Percentiles rank a stretch among this genome's conserved stretches.
phyloP scores from a whole-genome alignment of 2,113 vertebrate genomes.

The Clarias batrachus region DNA sequence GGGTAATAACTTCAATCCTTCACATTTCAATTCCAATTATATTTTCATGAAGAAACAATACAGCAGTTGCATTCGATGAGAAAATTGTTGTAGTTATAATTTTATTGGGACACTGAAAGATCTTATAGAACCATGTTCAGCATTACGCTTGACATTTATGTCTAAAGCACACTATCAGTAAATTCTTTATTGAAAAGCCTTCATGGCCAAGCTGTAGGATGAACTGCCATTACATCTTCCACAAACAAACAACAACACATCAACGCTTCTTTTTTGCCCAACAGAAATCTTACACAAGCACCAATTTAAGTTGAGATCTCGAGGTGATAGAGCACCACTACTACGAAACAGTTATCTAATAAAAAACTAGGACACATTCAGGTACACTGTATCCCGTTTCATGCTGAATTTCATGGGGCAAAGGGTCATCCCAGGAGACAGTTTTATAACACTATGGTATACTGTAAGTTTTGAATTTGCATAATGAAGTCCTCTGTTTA shows the following conservation, averaged over 20 bases:
- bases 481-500: constrained; percentile 75
- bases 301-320: constrained; percentile 41
- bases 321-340: constrained; percentile 9
- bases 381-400: constrained; percentile 35
- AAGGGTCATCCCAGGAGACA: constrained; percentile 53
- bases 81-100: background rate
- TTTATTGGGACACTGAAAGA: background rate
- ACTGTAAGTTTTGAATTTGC: constrained; percentile 62
- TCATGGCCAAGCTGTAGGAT: background rate
- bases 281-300: constrained; percentile 7
- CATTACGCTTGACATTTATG: background rate
- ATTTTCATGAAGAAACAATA: background rate
- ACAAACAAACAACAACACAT: background rate
- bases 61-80: background rate
- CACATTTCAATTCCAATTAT: background rate
- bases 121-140: background rate
- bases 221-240: background rate
- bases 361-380: constrained; percentile 29
- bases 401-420: constrained; percentile 53
- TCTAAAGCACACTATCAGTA: background rate
- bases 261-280: background rate
- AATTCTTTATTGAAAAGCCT: background rate
- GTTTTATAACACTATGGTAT: constrained; percentile 56
- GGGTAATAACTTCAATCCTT: background rate
- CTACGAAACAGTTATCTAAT: constrained; percentile 39